Percentiles rank a stretch among this genome's conserved stretches.
Evolutionary conservation across 2,888 invertebrate genomes (phyloP).

Genomic region (Xanthia icteritia): DNA sequence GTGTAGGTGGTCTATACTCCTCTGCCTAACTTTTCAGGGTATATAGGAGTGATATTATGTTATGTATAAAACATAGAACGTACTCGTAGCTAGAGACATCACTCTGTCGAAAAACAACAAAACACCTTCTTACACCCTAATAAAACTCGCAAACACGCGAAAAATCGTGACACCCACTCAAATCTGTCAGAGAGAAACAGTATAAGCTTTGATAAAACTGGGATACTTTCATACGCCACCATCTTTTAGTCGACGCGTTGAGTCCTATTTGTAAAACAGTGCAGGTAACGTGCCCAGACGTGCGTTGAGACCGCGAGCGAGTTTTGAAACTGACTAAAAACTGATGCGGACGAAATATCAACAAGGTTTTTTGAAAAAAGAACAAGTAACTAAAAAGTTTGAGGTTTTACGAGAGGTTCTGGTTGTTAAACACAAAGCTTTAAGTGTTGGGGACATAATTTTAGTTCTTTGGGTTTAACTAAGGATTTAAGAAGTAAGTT

Average conservation of each 20-base stretch:
- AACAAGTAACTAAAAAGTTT: conserved; percentile 31
- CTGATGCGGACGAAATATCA: conserved; percentile 24
- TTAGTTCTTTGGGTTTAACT: neutral
- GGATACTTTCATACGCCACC: conserved; percentile 7
- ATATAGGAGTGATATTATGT: no score
- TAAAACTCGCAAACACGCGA: neutral
- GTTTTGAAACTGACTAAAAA: conserved; percentile 44
- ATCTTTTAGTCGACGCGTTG: conserved; percentile 44
- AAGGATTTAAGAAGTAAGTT: neutral
- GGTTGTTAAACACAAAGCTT: conserved; percentile 9
- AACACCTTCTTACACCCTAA: neutral
- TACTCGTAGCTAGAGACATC: no score
- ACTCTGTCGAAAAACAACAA: neutral
- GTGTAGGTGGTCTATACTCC: neutral
- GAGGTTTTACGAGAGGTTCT: neutral
- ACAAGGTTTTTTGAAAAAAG: conserved; percentile 20
- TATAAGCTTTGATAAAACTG: conserved; percentile 17
- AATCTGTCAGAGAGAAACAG: conserved; percentile 12
- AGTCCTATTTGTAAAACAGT: conserved; percentile 49
- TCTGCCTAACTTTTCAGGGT: neutral
- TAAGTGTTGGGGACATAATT: conserved; percentile 4
- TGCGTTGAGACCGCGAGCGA: conserved; percentile 44
- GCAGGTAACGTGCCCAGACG: conserved; percentile 57
- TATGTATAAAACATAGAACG: no score
- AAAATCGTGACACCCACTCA: neutral